Base-by-base conservation (phyloP, 2,797 vertebrate species). In the Craterocephalus amniculus region DNA sequence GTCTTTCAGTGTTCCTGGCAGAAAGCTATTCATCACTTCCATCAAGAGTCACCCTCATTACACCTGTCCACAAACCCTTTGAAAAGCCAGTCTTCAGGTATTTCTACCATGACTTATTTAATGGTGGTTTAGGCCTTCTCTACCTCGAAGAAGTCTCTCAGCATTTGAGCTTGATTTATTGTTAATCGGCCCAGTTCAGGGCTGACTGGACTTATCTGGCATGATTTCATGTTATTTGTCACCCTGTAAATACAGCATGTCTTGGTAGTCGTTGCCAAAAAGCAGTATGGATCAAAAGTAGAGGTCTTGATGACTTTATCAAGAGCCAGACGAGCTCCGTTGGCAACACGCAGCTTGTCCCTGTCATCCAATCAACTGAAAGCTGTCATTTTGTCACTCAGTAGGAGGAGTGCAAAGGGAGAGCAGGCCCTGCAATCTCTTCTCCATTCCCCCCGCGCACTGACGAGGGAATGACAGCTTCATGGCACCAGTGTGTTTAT, bases 391-490 rank as follows among this genome's bases (percentile, higher is more conserved):
- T 60, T 77, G 76, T 87, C 87, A 87, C 68, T 72, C 63, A 32
- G 66, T 51, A 35, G 72, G 67, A 73, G 54, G 18, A n/a, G 66
- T 77, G 80, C 57, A n/a, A 60, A 58, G 54, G 34, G 35, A 76
- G 54, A 60, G 51, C 61, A 26, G 63, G 26, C 22, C 16, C 52
- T 55, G 52, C 60, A 3, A 29, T 48, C 65, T 64, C 68, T 73
- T 74, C 72, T 75, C 67, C 2, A 3, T 49, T 57, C 58, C 65
- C 74, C 60, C 60, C 38, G 36, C 40, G 22, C 43, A 4, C 36
- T 87, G 88, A 90, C 81, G 71, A 14, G 61, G 27, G 14, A 63
- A 36, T 78, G 88, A 87, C 88, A 88, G 84, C 71, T 85, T 89
- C 60, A 78, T 69, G 70, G 76, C 54, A 45, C 31, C 22, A 54